Conservation (phyloP, 2,797 vertebrate species). For the Oryzias sinensis region DNA sequence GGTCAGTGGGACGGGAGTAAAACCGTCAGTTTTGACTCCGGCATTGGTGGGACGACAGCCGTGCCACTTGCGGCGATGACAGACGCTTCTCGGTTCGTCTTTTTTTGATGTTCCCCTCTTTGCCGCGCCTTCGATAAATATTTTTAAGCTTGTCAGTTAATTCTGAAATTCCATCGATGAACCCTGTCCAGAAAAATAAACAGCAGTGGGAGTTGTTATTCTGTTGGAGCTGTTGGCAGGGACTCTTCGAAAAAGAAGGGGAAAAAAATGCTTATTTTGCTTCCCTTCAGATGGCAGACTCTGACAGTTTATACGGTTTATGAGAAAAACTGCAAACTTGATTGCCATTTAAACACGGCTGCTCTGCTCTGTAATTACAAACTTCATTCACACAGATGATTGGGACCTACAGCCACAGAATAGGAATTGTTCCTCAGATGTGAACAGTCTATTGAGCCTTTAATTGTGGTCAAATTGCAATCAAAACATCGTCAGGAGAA, state of each 20-base stretch:
- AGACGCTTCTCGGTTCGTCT: slow-evolving; percentile 68
- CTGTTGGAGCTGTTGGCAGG: slow-evolving; percentile 71
- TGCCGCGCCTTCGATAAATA: slow-evolving; percentile 80
- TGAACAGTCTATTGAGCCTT: slow-evolving; percentile 46
- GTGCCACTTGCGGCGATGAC: slow-evolving; percentile 55
- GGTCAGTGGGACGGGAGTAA: slow-evolving; percentile 59
- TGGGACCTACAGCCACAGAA: slow-evolving; percentile 53
- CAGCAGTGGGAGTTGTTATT: slow-evolving; percentile 78
- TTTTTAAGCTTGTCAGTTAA: slow-evolving; percentile 83
- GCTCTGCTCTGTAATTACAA: slow-evolving; percentile 71
- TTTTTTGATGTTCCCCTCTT: slow-evolving; percentile 64
- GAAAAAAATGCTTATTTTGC: slow-evolving; percentile 78
- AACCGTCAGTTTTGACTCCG: slow-evolving; percentile 66
- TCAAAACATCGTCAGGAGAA: slow-evolving; percentile 22
- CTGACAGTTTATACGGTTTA: slow-evolving; percentile 79
- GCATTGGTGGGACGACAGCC: slow-evolving; percentile 58
- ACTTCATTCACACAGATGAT: slow-evolving; percentile 58
- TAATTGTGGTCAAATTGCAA: slow-evolving; percentile 56
- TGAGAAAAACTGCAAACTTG: slow-evolving; percentile 76
- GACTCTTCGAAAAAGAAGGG: slow-evolving; percentile 49
- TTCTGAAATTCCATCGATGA: slow-evolving; percentile 80
- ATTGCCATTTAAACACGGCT: slow-evolving; percentile 71
- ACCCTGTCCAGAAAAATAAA: slow-evolving; percentile 82
- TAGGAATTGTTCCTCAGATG: slow-evolving; percentile 46
- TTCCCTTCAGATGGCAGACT: slow-evolving; percentile 73